Conservation (phyloP, 2,888 invertebrate species). For the Drosophila suboccidentalis region DNA sequence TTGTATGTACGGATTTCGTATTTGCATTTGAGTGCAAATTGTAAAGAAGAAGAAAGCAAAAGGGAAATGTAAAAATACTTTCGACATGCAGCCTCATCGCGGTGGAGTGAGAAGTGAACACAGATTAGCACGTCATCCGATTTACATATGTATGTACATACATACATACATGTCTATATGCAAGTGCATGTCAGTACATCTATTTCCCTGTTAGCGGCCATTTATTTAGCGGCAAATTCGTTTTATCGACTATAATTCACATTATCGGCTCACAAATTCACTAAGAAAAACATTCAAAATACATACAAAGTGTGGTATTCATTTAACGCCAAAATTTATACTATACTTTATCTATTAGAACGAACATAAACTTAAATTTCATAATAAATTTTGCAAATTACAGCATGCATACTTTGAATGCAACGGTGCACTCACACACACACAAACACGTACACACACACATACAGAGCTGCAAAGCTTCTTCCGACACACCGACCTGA, state of each 20-base stretch:
- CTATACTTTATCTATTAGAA: neutral
- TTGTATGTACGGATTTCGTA: conserved; percentile 32
- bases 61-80: conserved; percentile 75
- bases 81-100: conserved; percentile 35
- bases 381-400: conserved; percentile 9
- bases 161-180: neutral
- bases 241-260: neutral
- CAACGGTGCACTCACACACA: conserved; percentile 3
- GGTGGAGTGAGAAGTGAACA: conserved; percentile 2
- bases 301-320: neutral
- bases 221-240: conserved; percentile 1
- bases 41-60: conserved; percentile 46
- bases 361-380: too few species aligned
- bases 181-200: neutral
- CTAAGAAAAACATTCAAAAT: neutral
- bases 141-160: conserved; percentile 2
- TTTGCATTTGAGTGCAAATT: conserved; percentile 67
- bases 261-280: neutral
- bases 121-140: conserved; percentile 28
- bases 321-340: neutral
- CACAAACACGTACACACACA: conserved; percentile 2
- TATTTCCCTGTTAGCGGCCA: conserved; percentile 2
- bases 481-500: conserved; percentile 14
- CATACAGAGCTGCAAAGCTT: conserved; percentile 17
- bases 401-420: conserved; percentile 3